Evolutionary conservation across 2,797 vertebrate genomes (phyloP).

Genomic region (Molossus alvarezi): DNA sequence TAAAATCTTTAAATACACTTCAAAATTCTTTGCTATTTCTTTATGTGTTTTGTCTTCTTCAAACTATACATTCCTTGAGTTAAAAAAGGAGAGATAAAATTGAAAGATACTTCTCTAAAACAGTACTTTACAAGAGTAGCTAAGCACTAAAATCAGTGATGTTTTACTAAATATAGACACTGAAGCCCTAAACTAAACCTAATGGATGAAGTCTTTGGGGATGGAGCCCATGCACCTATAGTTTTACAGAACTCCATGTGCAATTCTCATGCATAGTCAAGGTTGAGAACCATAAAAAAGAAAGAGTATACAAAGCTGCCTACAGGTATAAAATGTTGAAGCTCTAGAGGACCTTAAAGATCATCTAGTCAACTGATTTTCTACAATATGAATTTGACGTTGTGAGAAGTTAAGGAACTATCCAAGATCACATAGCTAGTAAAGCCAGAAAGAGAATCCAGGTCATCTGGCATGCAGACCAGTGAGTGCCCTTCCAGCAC

Average conservation of each 20-base stretch:
- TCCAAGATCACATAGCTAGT: neutral
- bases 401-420: neutral
- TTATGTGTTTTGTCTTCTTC: neutral
- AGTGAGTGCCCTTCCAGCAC: neutral
- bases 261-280: neutral
- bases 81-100: neutral
- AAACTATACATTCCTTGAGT: neutral
- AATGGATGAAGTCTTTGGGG: neutral
- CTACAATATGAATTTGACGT: neutral
- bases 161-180: neutral
- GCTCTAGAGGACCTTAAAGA: neutral
- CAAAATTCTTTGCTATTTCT: neutral
- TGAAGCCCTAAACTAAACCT: neutral
- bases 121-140: neutral
- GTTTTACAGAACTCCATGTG: neutral
- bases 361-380: neutral
- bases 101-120: constrained; percentile 6
- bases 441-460: neutral
- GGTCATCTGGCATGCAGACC: neutral
- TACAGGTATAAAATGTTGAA: constrained; percentile 3
- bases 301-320: neutral
- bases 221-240: neutral
- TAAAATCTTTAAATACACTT: constrained; percentile 17
- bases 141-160: constrained; percentile 26
- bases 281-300: neutral